A percentile compares a stretch with the other conserved stretches of the same genome.
phyloP scores from a whole-genome alignment of 2,888 invertebrate genomes.

The Ryuthela nishihirai region DNA sequence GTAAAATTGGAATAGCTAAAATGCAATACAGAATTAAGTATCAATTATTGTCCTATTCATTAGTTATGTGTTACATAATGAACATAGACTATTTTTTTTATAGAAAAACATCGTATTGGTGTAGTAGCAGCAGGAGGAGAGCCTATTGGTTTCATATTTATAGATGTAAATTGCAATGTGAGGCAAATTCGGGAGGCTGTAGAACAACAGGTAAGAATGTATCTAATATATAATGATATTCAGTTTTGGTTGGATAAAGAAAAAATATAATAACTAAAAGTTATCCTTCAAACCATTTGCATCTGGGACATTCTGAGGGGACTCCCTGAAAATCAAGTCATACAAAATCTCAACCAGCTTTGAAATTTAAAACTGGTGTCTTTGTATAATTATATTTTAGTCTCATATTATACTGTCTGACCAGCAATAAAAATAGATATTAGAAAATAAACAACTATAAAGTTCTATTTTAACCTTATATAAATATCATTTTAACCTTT shows the following conservation, averaged over 20 bases:
- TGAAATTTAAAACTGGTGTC: too few species aligned
- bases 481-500: too few species aligned
- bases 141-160: slow-evolving; percentile 37
- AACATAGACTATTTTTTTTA: background rate
- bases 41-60: background rate
- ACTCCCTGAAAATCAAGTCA: too few species aligned
- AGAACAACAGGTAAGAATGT: slow-evolving; percentile 32
- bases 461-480: too few species aligned
- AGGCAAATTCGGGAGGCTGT: slow-evolving; percentile 35
- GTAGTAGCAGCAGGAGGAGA: slow-evolving; percentile 26
- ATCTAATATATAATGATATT: background rate
- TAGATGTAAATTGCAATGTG: slow-evolving; percentile 35
- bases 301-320: too few species aligned
- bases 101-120: slow-evolving; percentile 35
- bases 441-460: too few species aligned
- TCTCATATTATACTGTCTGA: too few species aligned
- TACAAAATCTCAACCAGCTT: too few species aligned
- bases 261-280: background rate
- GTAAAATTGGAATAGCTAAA: too few species aligned
- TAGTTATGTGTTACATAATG: background rate
- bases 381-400: too few species aligned
- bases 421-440: too few species aligned
- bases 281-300: too few species aligned
- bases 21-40: background rate
- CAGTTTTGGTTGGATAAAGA: background rate